phyloP scores from a whole-genome alignment of 1,140 invertebrate species.

The Holotrichia oblita region DNA sequence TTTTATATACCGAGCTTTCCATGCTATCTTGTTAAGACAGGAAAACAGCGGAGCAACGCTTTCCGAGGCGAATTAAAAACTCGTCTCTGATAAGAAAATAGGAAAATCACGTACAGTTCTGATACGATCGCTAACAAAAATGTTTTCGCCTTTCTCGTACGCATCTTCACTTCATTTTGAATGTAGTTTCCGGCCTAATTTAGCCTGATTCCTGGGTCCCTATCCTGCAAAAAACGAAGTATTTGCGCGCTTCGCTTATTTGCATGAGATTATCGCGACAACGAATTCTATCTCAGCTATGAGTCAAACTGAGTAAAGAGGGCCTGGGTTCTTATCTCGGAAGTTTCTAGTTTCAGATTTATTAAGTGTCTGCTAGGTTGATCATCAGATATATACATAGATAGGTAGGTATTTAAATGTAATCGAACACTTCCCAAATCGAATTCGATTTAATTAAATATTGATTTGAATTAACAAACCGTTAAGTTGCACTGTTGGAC shows the following conservation, averaged over 20 bases:
- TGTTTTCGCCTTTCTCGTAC: conserved; percentile 7
- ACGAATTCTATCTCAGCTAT: background rate
- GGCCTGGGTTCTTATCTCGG: too few relatives aligned
- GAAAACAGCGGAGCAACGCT: background rate
- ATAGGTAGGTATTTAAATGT: background rate
- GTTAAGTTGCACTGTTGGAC: too few relatives aligned
- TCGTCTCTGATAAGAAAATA: conserved; percentile 29
- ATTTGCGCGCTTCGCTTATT: conserved; percentile 22
- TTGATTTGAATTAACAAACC: background rate
- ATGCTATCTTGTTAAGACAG: conserved; percentile 3
- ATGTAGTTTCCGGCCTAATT: conserved; percentile 29
- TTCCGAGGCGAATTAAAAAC: conserved; percentile 22
- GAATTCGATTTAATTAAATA: background rate
- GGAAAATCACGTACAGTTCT: conserved; percentile 10
- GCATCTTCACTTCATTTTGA: conserved; percentile 31
- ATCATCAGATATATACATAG: background rate
- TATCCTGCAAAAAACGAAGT: conserved; percentile 27
- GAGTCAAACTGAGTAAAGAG: background rate
- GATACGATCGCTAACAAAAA: conserved; percentile 18
- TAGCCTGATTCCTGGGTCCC: conserved; percentile 5
- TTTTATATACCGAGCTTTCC: background rate
- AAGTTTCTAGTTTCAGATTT: conserved; percentile 34
- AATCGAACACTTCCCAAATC: background rate
- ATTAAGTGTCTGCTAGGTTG: background rate
- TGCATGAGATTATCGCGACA: conserved; percentile 24